Conservation (phyloP, 1,140 invertebrate species). For the Drosophila erecta region DNA sequence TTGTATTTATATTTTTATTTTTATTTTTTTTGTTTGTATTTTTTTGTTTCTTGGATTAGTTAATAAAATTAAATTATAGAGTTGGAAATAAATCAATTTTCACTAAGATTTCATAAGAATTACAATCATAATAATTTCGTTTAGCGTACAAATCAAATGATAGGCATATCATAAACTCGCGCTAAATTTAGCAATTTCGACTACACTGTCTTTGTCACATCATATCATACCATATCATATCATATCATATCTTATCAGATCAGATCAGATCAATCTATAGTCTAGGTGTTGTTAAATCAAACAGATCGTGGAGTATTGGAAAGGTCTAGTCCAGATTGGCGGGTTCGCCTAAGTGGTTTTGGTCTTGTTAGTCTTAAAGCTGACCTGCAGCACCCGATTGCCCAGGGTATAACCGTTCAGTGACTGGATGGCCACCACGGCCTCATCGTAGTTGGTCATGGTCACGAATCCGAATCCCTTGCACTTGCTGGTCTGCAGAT, state of each 20-base stretch:
- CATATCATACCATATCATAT: conserved; percentile 21
- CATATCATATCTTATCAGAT: conserved; percentile 31
- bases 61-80: conserved; percentile 54
- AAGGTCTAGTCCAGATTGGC: conserved; percentile 24
- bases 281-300: conserved; percentile 37
- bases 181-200: conserved; percentile 56
- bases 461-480: conserved; percentile 97
- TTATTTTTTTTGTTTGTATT: conserved; percentile 9
- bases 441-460: conserved; percentile 97
- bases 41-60: conserved; percentile 27
- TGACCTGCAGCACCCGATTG: conserved; percentile 95
- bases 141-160: conserved; percentile 65
- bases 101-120: conserved; percentile 70
- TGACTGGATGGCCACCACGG: conserved; percentile 94
- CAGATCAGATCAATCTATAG: conserved; percentile 16
- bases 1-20: conserved; percentile 3
- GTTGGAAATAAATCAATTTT: conserved; percentile 70
- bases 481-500: conserved; percentile 95
- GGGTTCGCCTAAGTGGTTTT: conserved; percentile 85
- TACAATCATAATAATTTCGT: conserved; percentile 66
- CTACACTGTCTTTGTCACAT: conserved; percentile 50
- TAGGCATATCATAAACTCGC: conserved; percentile 14
- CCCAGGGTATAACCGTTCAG: conserved; percentile 95
- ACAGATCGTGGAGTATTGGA: conserved; percentile 50
- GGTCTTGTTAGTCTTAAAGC: conserved; percentile 93